Evolutionary conservation across 92 coral and sea anemone species (phyloP), one percentile per base, ranked within the genome.

Genomic region (Anthopleura xanthogrammica): DNA sequence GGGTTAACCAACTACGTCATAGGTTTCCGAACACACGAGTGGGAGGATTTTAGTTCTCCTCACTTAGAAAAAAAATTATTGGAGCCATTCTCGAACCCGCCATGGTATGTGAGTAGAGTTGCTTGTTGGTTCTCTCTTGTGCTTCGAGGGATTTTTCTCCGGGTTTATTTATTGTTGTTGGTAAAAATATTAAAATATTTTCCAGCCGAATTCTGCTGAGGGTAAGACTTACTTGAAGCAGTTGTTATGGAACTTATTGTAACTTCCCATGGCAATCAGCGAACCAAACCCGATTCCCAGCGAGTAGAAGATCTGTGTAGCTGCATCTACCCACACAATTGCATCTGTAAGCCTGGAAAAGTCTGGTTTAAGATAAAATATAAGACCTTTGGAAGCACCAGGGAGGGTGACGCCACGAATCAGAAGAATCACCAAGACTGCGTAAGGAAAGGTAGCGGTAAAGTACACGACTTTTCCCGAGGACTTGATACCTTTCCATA

Each of bases 401-500:
- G 99, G 95, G 16, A 97, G 86, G 19, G 99, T 97, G 73, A 97
- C 90, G 13, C 99, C 98, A 42, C 99, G 92, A 83, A 97, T 85
- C 62, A 94, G 91, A 52, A 97, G 90, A 65, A 97, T 84, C 42
- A 97, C 90, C 42, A 97, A 90, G 71, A 97, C 95, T 10, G 92
- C 83, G 79, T 97, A 97, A n/a, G 99, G 99, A 65, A 97, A 97
- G 10, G 99, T 97, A 22, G 99, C 99, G 1, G 99, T 97, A 85
- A 97, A 97, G 80, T 97, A 97, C 29, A 97, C 99, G n/a, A 97
- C 99, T 79, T 85, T 85, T 7, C 88, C 98, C 16, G 99, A 97
- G 8, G 99, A 97, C 88, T 97, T 97, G 90, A 97, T 97, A 8
- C 99, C 99, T 76, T 97, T 97, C 99, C 99, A 97, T 77, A 97